Evolutionary conservation across 1,140 invertebrate genomes (phyloP), one percentile per base, ranked within the genome.

Genomic region (Drosophila repleta): DNA sequence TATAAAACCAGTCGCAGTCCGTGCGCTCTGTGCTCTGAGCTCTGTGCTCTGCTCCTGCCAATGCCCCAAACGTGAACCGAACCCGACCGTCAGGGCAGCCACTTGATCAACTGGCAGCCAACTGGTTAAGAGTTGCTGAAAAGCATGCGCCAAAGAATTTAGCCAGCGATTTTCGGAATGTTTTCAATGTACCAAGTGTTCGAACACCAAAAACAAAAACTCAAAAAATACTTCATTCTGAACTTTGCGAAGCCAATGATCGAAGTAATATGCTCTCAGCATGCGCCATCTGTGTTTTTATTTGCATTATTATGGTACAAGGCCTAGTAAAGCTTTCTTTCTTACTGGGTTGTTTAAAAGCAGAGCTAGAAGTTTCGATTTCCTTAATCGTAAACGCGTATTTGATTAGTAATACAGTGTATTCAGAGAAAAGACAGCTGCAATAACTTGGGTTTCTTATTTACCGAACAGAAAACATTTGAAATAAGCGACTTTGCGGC

Each of bases 111-210:
- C 80, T 85, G 71, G 77, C 74, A 64, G 52, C 65, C 76, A 79
- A 73, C 52, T 74, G 74, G 72, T 79, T 75, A 63, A 58, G 71
- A 66, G 62, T 70, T 66, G 71, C 65, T 70, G 51, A 64, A 73
- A 85, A 87, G 82, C 83, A 87, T 87, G 82, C 82, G 82, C 82
- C 83, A 87, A 88, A 74, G 78, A 87, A 87, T 87, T 87, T 82
- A 74, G 43, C 71, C 82, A 87, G 43, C 82, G 61, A 87, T 87
- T 87, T 87, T 88, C 61, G 82, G 82, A 87, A 87, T 85, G 82
- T 84, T 83, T 81, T 64, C 81, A 77, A 74, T 85, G 82, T 67
- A 70, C 77, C 74, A 76, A 85, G 81, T 85, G 81, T 74, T 67
- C 80, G 79, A 72, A 68, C 63, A 82, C 76, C 60, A 62, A 73